These are phyloP conservation scores for Seriola rivoliana DNA, from an alignment of 2,113 vertebrate genomes.

Conservation along the genomic window DNA sequence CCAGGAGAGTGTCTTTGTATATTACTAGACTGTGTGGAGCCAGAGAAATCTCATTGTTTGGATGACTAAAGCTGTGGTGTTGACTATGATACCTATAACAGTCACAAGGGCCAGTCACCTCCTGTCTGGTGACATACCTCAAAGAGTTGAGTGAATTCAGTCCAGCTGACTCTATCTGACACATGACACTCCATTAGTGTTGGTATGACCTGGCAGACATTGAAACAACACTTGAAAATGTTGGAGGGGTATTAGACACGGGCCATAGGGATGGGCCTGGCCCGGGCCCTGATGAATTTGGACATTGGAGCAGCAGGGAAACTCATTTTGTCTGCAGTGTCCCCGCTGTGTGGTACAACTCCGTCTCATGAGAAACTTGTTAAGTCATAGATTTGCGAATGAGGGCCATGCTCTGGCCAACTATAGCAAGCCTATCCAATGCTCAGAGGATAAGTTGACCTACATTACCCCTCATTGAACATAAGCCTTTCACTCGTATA, in stretches of 20 bases:
- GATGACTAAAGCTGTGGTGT: slow-evolving; percentile 49
- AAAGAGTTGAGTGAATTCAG: slow-evolving; percentile 42
- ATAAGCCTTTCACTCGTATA: slow-evolving; percentile 55
- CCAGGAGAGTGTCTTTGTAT: slow-evolving; percentile 30
- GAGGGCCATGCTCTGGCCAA: slow-evolving; percentile 49
- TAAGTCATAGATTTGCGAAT: slow-evolving; percentile 58
- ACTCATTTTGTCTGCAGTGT: slow-evolving; percentile 15
- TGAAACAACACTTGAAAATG: slow-evolving; percentile 58
- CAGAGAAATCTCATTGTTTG: slow-evolving; percentile 56
- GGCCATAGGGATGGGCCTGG: slow-evolving; percentile 7
- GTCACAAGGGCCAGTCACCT: slow-evolving; percentile 59
- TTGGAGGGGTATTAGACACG: slow-evolving; percentile 51
- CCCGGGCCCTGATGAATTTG: slow-evolving; percentile 38
- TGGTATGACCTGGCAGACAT: slow-evolving; percentile 56
- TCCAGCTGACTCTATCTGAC: slow-evolving; percentile 52
- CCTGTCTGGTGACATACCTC: slow-evolving; percentile 56
- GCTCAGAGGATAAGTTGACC: slow-evolving; percentile 78
- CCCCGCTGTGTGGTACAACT: slow-evolving; percentile 27
- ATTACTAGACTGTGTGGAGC: slow-evolving; percentile 60
- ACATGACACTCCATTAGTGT: slow-evolving; percentile 59
- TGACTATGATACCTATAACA: slow-evolving; percentile 16
- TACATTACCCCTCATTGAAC: slow-evolving; percentile 78
- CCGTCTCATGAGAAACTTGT: slow-evolving; percentile 35
- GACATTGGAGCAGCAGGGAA: slow-evolving; percentile 36
- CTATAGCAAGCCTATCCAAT: slow-evolving; percentile 55